phyloP scores from a whole-genome alignment of 2,113 vertebrate species.

The Hippocampus abdominalis region DNA sequence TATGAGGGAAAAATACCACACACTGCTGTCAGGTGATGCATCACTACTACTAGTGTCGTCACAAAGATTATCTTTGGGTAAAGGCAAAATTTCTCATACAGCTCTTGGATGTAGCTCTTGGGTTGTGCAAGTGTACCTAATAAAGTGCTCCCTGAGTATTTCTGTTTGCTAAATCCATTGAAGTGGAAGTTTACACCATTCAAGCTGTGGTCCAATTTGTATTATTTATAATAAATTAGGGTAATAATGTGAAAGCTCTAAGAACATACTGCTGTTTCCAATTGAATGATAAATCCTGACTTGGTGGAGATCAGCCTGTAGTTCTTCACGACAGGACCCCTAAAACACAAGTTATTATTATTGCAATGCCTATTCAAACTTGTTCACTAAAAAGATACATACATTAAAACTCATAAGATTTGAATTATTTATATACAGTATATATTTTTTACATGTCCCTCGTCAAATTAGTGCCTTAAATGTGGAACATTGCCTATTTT shows the following conservation, averaged over 20 bases:
- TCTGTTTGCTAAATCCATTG: neutral
- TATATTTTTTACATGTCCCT: no score
- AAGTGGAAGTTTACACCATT: neutral
- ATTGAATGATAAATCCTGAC: conserved; percentile 70
- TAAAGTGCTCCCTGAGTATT: neutral
- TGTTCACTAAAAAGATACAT: no score
- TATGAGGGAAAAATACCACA: no score
- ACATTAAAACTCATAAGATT: no score
- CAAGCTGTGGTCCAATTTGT: neutral
- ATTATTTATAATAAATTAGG: neutral
- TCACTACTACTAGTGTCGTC: no score
- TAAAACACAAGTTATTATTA: conserved; percentile 53
- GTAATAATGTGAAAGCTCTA: neutral
- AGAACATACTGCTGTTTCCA: conserved; percentile 73
- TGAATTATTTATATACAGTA: no score
- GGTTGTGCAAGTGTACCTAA: neutral
- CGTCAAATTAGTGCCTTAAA: no score
- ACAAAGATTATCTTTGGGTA: no score
- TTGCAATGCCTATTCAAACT: neutral
- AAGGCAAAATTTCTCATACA: neutral
- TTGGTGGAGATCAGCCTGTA: conserved; percentile 69
- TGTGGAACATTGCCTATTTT: no score
- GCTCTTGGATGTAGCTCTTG: neutral
- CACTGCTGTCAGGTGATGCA: no score
- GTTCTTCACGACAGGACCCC: conserved; percentile 70